Evolutionary conservation across 2,888 invertebrate genomes (phyloP).

Genomic region (Tholera decimalis): DNA sequence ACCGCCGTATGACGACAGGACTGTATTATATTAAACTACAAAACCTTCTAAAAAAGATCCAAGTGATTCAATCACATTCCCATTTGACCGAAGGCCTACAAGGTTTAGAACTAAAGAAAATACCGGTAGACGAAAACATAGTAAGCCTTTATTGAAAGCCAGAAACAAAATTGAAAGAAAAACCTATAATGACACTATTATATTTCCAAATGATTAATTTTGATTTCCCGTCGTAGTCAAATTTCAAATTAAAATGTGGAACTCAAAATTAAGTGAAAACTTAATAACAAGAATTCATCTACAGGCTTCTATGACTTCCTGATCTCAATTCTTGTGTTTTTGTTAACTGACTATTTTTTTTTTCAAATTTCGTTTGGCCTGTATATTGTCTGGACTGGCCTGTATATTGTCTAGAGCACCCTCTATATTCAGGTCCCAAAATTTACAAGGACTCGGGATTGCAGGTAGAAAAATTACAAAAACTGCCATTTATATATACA

Average conservation of each 20-base stretch:
- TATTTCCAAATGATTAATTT: conserved; percentile 9
- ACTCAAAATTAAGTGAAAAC: neutral
- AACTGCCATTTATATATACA: neutral
- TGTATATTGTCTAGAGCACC: no score
- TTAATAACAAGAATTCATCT: neutral
- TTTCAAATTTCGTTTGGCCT: no score
- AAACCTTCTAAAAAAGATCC: neutral
- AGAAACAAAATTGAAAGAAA: neutral
- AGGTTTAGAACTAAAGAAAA: neutral
- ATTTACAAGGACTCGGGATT: no score
- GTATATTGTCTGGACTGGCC: no score
- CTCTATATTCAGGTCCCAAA: no score
- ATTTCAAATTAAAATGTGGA: neutral
- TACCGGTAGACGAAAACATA: neutral
- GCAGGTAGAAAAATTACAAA: no score
- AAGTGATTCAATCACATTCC: conserved; percentile 3
- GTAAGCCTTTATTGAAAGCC: neutral
- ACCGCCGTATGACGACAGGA: neutral
- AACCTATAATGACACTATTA: conserved; percentile 17
- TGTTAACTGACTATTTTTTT: no score
- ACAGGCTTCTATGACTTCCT: no score
- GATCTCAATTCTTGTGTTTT: no score
- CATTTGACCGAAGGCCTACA: conserved; percentile 1
- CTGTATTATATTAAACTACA: neutral
- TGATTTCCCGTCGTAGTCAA: neutral